Evolutionary conservation across 1,140 invertebrate species (phyloP), one percentile per base, ranked within the genome.

Genomic region (Tribolium madens): DNA sequence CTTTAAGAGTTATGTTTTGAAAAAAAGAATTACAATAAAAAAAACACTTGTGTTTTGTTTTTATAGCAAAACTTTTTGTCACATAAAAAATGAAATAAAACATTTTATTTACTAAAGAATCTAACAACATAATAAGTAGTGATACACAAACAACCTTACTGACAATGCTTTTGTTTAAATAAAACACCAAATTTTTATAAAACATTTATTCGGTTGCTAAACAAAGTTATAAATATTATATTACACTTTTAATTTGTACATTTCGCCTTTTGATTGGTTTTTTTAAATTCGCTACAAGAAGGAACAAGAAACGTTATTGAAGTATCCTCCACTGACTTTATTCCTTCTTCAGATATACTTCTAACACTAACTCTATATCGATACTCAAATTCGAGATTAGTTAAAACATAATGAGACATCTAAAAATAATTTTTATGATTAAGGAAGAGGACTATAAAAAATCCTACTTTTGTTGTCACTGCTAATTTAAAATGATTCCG

Each of bases 221-320:
- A 50, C 12, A 50, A 17, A 50, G 3, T 50, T 50, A 50, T 42
- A 42, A 42, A 42, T 42, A 42, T 26, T 10, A 42, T n/a, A 9
- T 42, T 10, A 42, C 42, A 71, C 12, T 17, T 31, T 52, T 17
- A 74, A 57, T 74, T 60, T 42, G 13, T 52, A 79, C 82, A 83
- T 74, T 77, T 81, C 14, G 79, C 60, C 76, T 80, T 81, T 78
- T 76, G 79, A 71, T 79, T 76, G 7, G 13, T 68, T 18, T 50
- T 57, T 48, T 77, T 73, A 64, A 83, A 78, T 6, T 76, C 69
- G 15, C 73, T 75, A 76, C 83, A 84, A 36, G 71, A 70, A n/a
- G 82, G 83, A 2, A 82, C 83, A n/a, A 69, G 64, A 74, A 84
- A 84, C 2, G 79, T 83, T 9, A 84, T 71, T 0, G 76, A 81